Percentiles rank a stretch among this genome's conserved stretches.
Evolutionary conservation across 1,140 invertebrate genomes (phyloP).

Genomic region (Diachasma alloeum): DNA sequence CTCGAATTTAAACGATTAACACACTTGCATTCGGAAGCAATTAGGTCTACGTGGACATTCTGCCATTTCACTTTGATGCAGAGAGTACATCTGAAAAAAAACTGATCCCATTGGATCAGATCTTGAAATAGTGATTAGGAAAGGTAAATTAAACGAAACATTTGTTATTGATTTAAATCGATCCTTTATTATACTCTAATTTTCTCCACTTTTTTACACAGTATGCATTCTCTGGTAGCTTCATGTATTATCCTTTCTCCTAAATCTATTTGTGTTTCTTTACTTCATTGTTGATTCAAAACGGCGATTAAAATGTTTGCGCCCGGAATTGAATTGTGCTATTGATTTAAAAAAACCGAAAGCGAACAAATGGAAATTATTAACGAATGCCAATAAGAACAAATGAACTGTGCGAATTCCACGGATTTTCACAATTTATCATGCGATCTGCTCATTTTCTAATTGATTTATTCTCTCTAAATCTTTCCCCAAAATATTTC

Average conservation of each 20-base stretch:
- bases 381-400: not conserved
- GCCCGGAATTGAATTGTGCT: conserved; percentile 20
- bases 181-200: not conserved
- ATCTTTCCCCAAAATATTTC: not conserved
- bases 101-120: too few relatives aligned
- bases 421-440: not conserved
- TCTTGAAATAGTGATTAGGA: too few relatives aligned
- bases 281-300: conserved; percentile 13
- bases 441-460: too few relatives aligned
- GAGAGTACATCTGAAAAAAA: too few relatives aligned
- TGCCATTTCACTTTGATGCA: too few relatives aligned
- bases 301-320: conserved; percentile 1
- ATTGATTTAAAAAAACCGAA: not conserved
- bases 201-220: not conserved
- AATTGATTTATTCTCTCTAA: too few relatives aligned
- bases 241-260: not conserved
- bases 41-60: too few relatives aligned
- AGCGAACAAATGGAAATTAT: not conserved
- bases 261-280: not conserved
- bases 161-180: not conserved
- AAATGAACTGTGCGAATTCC: not conserved
- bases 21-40: too few relatives aligned
- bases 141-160: too few relatives aligned
- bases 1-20: too few relatives aligned
- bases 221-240: not conserved